Base-by-base conservation (phyloP, 2,888 invertebrate species). In the Apoda limacodes region DNA sequence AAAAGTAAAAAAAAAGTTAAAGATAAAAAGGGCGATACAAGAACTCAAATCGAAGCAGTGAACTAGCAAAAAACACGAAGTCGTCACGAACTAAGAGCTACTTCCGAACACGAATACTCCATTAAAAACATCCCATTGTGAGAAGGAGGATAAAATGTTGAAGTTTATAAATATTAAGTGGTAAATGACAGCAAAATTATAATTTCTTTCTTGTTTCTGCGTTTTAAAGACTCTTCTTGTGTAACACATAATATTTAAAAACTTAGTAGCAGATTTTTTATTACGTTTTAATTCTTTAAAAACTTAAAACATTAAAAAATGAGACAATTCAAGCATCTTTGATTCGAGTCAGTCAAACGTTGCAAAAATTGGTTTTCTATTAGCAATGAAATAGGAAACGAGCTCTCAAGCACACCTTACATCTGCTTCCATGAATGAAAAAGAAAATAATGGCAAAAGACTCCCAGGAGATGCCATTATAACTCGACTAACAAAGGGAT, bases 401-500 rank as follows among this genome's bases (percentile, higher is more conserved):
- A 47, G 50, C 62, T 60, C 71, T 68, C 55, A 48, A 59, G 54
- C 58, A 59, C 61, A 58, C 62, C 62, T 60, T 45, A 51, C 63
- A 66, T 65, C 74, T 70, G 72, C 63, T 61, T 56, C 58, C 52
- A 51, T 63, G 63, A 68, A 70, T 63, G 63, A 57, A 66, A 63
- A 57, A 63, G 61, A 63, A 68, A 70, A 74, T 69, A 70, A 69
- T 69, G 63, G 62, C 55, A 35, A 50, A 55, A 59, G 48, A 56
- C 57, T 64, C 64, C 55, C 62, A 37, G 52, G 60, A 68, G 68
- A 64, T 55, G 59, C 69, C 65, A 69, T 74, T 71, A 74, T 70
- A 67, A 66, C 62, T 63, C 55, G 58, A 55, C 55, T 65, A 66
- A 70, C 72, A 72, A 74, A 74, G 66, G 70, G 70, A 74, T 74